phyloP scores from a whole-genome alignment of 2,797 vertebrate species.

The Phoeniculus purpureus region DNA sequence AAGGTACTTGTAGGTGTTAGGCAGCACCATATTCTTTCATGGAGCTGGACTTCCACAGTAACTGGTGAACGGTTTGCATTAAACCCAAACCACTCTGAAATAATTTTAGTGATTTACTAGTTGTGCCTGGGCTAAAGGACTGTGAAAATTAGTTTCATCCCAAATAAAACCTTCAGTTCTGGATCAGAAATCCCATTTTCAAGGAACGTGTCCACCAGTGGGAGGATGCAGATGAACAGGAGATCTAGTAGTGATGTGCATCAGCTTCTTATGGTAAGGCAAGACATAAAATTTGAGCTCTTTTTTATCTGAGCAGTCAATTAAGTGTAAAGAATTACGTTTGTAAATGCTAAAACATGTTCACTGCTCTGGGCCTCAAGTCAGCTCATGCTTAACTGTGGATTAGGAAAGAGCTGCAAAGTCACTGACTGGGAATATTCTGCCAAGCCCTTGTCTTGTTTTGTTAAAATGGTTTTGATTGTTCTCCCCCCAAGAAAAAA shows the following conservation, averaged over 20 bases:
- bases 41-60: not conserved
- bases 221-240: not conserved
- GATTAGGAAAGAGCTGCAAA: not conserved
- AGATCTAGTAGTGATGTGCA: not conserved
- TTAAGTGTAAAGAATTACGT: not conserved
- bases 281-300: not conserved
- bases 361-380: not conserved
- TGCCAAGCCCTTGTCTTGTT: slow-evolving; percentile 27
- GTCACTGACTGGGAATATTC: not conserved
- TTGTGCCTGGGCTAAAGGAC: not conserved
- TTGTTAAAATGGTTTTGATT: slow-evolving; percentile 23
- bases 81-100: not conserved
- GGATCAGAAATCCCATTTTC: not conserved
- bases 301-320: not conserved
- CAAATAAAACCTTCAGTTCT: not conserved
- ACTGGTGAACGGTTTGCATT: not conserved
- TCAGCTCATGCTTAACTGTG: not conserved
- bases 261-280: not conserved
- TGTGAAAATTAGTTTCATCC: not conserved
- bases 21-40: rapidly evolving
- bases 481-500: not conserved
- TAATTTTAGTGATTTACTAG: not conserved
- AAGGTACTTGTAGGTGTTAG: not conserved
- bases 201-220: not conserved
- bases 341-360: not conserved